phyloP scores from a whole-genome alignment of 2,113 vertebrate genomes.

The Sardina pilchardus region DNA sequence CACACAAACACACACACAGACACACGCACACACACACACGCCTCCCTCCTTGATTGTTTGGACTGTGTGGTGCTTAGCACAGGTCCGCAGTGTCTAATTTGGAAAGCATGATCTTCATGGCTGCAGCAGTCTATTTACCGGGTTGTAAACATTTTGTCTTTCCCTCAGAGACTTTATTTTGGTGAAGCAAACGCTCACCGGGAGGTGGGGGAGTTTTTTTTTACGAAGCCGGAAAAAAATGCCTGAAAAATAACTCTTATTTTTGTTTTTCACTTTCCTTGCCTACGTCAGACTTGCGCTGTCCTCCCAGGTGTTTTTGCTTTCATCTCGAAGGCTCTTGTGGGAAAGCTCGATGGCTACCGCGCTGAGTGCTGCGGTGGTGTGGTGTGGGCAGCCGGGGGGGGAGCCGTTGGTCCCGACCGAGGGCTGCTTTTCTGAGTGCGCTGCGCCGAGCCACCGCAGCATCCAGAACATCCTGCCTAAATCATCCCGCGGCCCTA shows the following conservation, averaged over 20 bases:
- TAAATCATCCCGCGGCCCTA: not conserved
- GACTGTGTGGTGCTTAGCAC: not conserved
- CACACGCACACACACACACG: no score
- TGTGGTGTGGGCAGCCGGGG: not conserved
- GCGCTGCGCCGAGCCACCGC: no score
- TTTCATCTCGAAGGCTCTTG: not conserved
- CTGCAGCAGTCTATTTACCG: not conserved
- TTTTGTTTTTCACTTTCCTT: not conserved
- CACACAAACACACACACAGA: no score
- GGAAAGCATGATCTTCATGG: not conserved
- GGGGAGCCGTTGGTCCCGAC: not conserved
- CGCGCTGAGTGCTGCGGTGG: not conserved
- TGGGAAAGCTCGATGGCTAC: not conserved
- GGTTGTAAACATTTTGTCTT: constrained; percentile 9
- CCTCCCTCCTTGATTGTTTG: not conserved
- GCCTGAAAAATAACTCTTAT: not conserved
- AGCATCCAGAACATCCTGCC: not conserved
- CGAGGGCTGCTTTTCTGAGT: not conserved
- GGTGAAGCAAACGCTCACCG: not conserved
- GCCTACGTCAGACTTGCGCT: not conserved
- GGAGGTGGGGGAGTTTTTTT: not conserved
- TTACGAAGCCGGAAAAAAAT: not conserved
- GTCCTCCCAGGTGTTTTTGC: not conserved
- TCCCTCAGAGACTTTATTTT: not conserved
- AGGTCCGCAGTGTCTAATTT: not conserved